Base-by-base conservation (phyloP, 2,797 vertebrate species). In the Euphonia xanthogaster region DNA sequence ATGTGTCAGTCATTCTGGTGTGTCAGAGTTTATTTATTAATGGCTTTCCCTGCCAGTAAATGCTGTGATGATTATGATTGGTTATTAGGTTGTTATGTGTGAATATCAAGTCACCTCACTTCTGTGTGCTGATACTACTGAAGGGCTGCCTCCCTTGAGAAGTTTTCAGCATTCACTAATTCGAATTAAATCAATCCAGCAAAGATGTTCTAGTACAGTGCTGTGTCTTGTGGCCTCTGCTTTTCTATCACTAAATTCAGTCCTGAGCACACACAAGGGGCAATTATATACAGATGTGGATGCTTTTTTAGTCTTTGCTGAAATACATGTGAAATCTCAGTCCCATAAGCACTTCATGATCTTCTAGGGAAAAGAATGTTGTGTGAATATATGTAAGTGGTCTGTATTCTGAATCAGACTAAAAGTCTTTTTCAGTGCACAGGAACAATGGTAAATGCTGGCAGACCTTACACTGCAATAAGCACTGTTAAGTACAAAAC, bases 371-470 rank as follows among this genome's bases (percentile, higher is more conserved):
- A 57, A 74, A 65, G 25, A 50, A 28, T 53, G 22, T 40, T 57
- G 12, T 77, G 19, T 85, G 45, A 71, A 21, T 78, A 22, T 45
- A 53, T 39, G 10, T 86, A 21, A 67, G 42, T 39, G 21, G 45
- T 80, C 30, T 71, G 47, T 60, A 28, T 80, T 88, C 33, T 66
- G 33, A 58, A 48, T 57, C 44, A 62, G 45, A 70, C 61, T 84
- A 44, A 61, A 84, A 70, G 73, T 51, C 54, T 86, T 44, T 92
- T 88, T 92, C 16, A 18, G 66, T 65, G 77, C 42, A 62, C 10
- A 12, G 71, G 74, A 95, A 37, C 88, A 92, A 51, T 51, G 80
- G 80, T 65, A 66, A 71, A 65, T 92, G 74, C 62, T 95, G 89
- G 67, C 90, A 85, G 67, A 58, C 63, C 39, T 35, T 57, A 57